Evolutionary conservation across 1,140 invertebrate genomes (phyloP).

Genomic region (Thrips palmi): DNA sequence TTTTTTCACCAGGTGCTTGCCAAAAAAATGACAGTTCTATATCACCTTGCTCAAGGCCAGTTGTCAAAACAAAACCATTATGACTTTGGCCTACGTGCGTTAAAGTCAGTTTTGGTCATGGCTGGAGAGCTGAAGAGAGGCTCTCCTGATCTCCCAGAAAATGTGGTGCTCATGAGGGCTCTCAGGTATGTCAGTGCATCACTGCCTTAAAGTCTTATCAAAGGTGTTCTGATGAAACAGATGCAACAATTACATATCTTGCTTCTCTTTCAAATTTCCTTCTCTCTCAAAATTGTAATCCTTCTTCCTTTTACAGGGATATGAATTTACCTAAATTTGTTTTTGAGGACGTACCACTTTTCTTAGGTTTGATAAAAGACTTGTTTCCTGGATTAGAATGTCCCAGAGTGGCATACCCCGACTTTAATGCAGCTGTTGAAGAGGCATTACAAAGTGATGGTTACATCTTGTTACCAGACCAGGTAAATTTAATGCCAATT

Average conservation of each 20-base stretch:
- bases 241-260: neutral
- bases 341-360: slow-evolving; percentile 74
- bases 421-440: slow-evolving; percentile 63
- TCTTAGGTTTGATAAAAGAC: slow-evolving; percentile 71
- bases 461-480: slow-evolving; percentile 55
- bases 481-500: slow-evolving; percentile 31
- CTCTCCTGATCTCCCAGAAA: slow-evolving; percentile 55
- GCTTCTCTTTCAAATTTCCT: neutral
- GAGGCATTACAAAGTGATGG: slow-evolving; percentile 39
- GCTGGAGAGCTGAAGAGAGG: slow-evolving; percentile 66
- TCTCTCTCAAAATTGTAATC: slow-evolving; percentile 5
- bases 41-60: slow-evolving; percentile 66
- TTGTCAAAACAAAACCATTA: slow-evolving; percentile 85
- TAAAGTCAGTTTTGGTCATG: slow-evolving; percentile 78
- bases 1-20: slow-evolving; percentile 39
- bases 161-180: slow-evolving; percentile 72
- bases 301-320: slow-evolving; percentile 41
- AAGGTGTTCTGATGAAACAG: slow-evolving; percentile 2
- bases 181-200: slow-evolving; percentile 27
- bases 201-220: neutral
- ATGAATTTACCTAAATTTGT: slow-evolving; percentile 88
- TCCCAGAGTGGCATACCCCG: slow-evolving; percentile 61
- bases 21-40: slow-evolving; percentile 84
- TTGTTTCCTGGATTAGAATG: slow-evolving; percentile 78
- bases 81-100: slow-evolving; percentile 76